phyloP scores from a whole-genome alignment of 1,140 invertebrate species.

The Polypedilum vanderplanki region DNA sequence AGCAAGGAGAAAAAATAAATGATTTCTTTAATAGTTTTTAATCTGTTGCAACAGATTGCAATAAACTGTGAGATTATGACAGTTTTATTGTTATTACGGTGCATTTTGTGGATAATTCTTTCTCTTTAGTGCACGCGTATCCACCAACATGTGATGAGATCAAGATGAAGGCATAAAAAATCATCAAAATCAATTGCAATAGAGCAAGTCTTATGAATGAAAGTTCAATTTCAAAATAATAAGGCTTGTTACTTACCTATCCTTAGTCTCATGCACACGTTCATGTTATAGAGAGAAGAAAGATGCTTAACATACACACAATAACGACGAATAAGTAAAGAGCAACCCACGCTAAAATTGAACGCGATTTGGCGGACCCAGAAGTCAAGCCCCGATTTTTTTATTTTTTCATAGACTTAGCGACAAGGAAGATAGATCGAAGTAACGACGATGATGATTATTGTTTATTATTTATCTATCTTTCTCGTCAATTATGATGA shows the following conservation, averaged over 20 bases:
- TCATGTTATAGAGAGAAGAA: too few relatives aligned
- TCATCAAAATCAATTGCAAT: too few relatives aligned
- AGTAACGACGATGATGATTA: not conserved
- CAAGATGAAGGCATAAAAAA: not conserved
- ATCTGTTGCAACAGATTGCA: constrained; percentile 17
- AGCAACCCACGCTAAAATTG: too few relatives aligned
- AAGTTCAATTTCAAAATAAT: too few relatives aligned
- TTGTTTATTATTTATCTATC: not conserved
- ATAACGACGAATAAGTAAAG: too few relatives aligned
- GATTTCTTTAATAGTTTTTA: constrained; percentile 13
- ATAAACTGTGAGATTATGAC: constrained; percentile 26
- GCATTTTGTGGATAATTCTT: constrained; percentile 10
- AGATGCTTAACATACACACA: too few relatives aligned
- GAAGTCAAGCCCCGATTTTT: constrained; percentile 3
- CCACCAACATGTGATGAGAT: not conserved
- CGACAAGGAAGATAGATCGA: constrained; percentile 2
- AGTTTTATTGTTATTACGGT: constrained; percentile 23
- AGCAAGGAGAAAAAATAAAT: not conserved
- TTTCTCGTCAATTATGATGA: not conserved
- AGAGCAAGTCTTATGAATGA: too few relatives aligned
- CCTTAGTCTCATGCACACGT: too few relatives aligned
- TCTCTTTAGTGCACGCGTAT: too few relatives aligned
- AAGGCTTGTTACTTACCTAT: too few relatives aligned
- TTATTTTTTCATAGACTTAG: not conserved
- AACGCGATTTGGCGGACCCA: not conserved